A percentile compares a stretch with the other conserved stretches of the same genome.
phyloP scores from a whole-genome alignment of 92 coral and sea anemone genomes.

The Umimayanthus chanpuru region DNA sequence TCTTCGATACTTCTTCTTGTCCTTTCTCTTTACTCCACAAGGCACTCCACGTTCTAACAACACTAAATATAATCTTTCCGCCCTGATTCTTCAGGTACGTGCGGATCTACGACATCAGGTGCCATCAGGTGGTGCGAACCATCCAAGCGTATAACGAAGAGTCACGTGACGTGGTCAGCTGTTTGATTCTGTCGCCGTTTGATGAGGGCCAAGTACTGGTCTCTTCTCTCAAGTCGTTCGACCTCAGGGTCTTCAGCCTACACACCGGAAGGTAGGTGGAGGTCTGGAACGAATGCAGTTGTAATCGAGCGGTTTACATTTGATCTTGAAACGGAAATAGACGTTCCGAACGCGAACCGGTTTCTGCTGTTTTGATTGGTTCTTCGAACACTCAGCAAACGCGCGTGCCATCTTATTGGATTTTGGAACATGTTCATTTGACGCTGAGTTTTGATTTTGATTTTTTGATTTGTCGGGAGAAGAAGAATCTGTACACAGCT shows the following conservation, averaged over 20 bases:
- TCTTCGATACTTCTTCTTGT: neutral
- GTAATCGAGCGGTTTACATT: neutral
- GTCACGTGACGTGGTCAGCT: conserved; percentile 73
- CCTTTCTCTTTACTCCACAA: neutral
- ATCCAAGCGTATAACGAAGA: conserved; percentile 80
- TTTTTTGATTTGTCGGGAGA: no score
- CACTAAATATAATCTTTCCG: neutral
- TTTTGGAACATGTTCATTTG: no score
- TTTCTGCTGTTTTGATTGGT: no score
- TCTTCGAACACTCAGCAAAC: no score
- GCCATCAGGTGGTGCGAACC: conserved; percentile 61
- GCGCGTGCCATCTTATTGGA: no score
- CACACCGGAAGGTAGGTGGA: conserved; percentile 56
- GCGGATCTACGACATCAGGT: conserved; percentile 70
- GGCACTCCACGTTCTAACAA: neutral
- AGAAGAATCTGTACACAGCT: no score
- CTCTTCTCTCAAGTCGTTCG: conserved; percentile 71
- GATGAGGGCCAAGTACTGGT: conserved; percentile 90
- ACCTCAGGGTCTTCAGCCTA: conserved; percentile 86
- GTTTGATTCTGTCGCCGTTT: conserved; percentile 80
- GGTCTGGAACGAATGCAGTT: neutral
- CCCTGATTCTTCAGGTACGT: conserved; percentile 42
- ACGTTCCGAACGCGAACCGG: no score
- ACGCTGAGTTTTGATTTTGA: no score
- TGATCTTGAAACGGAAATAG: no score